A percentile compares a stretch with the other conserved stretches of the same genome.
Evolutionary conservation across 2,113 vertebrate species (phyloP).

Genomic region (Struthio camelus): DNA sequence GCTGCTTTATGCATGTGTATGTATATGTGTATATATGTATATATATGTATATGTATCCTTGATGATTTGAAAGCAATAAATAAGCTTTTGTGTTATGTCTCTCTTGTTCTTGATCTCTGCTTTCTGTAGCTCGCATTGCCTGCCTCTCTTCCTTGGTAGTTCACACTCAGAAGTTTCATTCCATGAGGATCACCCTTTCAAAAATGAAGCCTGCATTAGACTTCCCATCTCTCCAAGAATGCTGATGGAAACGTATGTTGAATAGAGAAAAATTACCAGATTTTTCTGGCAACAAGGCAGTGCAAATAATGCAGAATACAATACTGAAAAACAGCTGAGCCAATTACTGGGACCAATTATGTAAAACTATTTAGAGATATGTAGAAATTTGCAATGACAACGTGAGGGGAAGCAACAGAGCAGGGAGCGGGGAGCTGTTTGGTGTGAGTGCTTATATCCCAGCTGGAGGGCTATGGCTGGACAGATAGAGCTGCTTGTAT

Average conservation of each 20-base stretch:
- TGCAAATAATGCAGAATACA: background rate
- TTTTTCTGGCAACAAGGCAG: background rate
- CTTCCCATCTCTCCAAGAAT: background rate
- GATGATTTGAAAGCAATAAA: conserved; percentile 20
- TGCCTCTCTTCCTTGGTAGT: background rate
- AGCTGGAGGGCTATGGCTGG: background rate
- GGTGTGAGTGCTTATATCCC: background rate
- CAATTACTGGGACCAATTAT: background rate
- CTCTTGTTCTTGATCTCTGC: background rate
- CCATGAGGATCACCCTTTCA: background rate
- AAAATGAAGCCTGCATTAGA: background rate
- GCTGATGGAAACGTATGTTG: background rate
- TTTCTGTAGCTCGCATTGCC: background rate
- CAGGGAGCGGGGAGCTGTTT: background rate
- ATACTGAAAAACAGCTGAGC: background rate
- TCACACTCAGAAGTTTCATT: background rate
- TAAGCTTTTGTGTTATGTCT: background rate
- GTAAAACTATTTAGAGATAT: background rate
- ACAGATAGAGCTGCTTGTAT: background rate
- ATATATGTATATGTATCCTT: background rate
- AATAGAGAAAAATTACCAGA: background rate
- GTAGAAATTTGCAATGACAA: background rate
- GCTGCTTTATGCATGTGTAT: background rate
- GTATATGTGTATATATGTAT: background rate
- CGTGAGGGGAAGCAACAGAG: background rate